phyloP scores from a whole-genome alignment of 2,113 vertebrate species.

The Silurus meridionalis region DNA sequence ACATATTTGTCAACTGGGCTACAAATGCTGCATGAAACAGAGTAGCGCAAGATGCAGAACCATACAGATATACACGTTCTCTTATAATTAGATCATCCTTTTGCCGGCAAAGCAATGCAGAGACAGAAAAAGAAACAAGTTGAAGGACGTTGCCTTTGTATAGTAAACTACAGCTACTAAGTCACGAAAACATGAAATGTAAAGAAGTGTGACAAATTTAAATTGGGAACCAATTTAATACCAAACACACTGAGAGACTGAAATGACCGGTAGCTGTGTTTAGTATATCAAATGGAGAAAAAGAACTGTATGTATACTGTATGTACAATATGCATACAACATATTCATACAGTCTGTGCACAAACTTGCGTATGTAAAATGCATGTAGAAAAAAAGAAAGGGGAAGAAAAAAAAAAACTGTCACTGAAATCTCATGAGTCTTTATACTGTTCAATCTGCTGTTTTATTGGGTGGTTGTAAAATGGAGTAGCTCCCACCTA shows the following conservation, averaged over 20 bases:
- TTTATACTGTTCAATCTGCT: conserved; percentile 64
- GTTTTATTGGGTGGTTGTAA: conserved; percentile 64
- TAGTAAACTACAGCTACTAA: conserved; percentile 66
- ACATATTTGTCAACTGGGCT: not conserved
- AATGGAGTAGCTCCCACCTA: conserved; percentile 79
- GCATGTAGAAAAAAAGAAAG: conserved; percentile 45
- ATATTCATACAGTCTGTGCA: conserved; percentile 50
- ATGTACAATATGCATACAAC: conserved; percentile 71
- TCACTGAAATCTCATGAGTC: conserved; percentile 61
- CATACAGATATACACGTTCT: conserved; percentile 40
- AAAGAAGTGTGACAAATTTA: conserved; percentile 5
- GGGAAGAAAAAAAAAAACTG: conserved; percentile 9
- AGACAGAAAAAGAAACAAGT: conserved; percentile 57
- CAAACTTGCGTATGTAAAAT: conserved; percentile 45
- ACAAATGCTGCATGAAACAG: conserved; percentile 27
- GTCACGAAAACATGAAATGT: conserved; percentile 12
- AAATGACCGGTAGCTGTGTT: conserved; percentile 55
- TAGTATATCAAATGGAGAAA: conserved; percentile 57
- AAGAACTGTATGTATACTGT: conserved; percentile 52
- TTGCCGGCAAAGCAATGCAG: conserved; percentile 74
- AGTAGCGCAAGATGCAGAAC: conserved; percentile 30
- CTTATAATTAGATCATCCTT: conserved; percentile 80
- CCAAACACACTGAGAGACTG: not conserved
- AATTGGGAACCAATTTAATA: not conserved
- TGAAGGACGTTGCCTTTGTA: conserved; percentile 62